Base-by-base conservation (phyloP, 2,888 invertebrate species). In the Athalia circularis region DNA sequence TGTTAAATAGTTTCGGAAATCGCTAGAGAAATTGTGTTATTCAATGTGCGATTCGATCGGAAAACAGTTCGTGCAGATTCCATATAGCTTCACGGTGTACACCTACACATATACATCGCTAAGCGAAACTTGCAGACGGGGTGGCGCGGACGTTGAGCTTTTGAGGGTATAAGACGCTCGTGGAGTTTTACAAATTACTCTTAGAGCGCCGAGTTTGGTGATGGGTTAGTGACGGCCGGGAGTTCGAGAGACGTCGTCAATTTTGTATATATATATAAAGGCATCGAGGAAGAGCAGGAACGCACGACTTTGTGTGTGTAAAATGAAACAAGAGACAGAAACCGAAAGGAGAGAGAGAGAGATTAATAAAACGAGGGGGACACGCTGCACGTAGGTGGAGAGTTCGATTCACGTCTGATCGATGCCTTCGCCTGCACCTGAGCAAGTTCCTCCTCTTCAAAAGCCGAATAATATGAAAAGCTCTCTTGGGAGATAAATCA, bases 401-500 rank as follows among this genome's bases (percentile, higher is more conserved):
- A 57, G 57, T 68, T 68, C 5, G n/a, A 68, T 68, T 54, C 13
- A 59, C 8, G 72, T 47, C 72, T 72, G 72, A 72, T 72, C 72
- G 72, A 72, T 72, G 72, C 72, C 72, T 29, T 29, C 29, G 29
- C 29, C 29, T 29, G 29, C 29, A 72, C 59, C 72, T 72, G 72
- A 72, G 29, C 29, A 29, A 29, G 72, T 59, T 59, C 72, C 45
- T 72, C 59, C 5, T 29, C 29, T 11, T 72, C 72, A 29, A 72
- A 9, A 72, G 9, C 72, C 72, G 47, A 59, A 72, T 59, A 59
- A 72, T 72, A 59, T 47, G 57, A 47, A 59, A 72, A 72, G 72
- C 72, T 72, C 72, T 72, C 72, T n/a, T 47, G 59, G 47, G 70
- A 57, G 72, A 72, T 72, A 72, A 72, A 72, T 72, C 72, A 72